Percentiles rank a stretch among this genome's conserved stretches.
phyloP scores from a whole-genome alignment of 2,797 vertebrate genomes.

The Orestias chungarensis region DNA sequence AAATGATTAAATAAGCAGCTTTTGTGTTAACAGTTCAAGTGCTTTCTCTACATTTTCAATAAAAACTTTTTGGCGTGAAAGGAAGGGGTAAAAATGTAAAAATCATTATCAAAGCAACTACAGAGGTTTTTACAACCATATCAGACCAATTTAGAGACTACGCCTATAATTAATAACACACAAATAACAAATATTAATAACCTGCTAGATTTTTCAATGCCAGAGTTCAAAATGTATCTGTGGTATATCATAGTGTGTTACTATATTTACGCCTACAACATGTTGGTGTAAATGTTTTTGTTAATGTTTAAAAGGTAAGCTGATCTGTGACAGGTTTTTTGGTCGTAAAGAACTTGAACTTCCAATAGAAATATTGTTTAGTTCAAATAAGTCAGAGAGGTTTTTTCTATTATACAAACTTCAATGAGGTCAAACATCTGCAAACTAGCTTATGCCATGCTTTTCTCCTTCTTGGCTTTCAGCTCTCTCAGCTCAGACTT shows the following conservation, averaged over 20 bases:
- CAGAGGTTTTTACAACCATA: not conserved
- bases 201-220: not conserved
- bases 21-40: not conserved
- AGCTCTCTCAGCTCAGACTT: slow-evolving; percentile 3
- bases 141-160: not conserved
- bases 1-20: not conserved
- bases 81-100: not conserved
- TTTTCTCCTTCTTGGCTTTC: not conserved
- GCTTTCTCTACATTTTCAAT: not conserved
- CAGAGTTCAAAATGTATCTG: not conserved
- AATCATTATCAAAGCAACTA: not conserved
- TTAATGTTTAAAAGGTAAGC: not conserved
- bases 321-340: not conserved
- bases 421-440: not conserved
- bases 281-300: too few species aligned
- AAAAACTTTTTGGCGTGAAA: not conserved
- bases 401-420: not conserved
- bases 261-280: too few species aligned
- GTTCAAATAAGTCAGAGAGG: not conserved
- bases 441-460: not conserved
- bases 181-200: not conserved
- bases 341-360: not conserved
- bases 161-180: not conserved
- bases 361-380: not conserved
- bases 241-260: too few species aligned